Evolutionary conservation across 1,140 invertebrate species (phyloP).

Genomic region (Drosophila bocki): DNA sequence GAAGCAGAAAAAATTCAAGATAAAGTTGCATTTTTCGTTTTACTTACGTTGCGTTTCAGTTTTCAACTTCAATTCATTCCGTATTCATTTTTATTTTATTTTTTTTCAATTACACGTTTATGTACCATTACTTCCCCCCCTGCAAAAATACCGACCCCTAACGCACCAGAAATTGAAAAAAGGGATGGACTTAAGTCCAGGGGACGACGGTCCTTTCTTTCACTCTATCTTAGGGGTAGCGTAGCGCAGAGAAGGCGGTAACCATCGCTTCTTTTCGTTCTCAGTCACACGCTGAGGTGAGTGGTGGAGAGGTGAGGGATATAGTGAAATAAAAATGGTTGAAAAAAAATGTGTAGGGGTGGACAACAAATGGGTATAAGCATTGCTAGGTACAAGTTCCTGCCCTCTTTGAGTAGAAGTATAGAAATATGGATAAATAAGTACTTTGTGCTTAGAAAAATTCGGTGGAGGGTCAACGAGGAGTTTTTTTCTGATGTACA

Average conservation of each 20-base stretch:
- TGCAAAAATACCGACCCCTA: conserved; percentile 36
- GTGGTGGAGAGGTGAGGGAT: conserved; percentile 41
- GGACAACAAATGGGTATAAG: conserved; percentile 26
- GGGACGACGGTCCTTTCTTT: conserved; percentile 30
- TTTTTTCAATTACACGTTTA: conserved; percentile 4
- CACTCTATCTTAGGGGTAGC: conserved; percentile 51
- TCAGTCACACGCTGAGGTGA: conserved; percentile 27
- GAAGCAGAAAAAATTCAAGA: neutral
- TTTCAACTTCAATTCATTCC: conserved; percentile 6
- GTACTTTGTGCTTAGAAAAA: neutral
- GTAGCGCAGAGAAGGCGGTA: conserved; percentile 30
- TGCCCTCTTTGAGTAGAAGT: conserved; percentile 2
- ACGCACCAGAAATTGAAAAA: conserved; percentile 10
- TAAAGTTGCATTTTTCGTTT: conserved; percentile 27
- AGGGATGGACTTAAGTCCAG: conserved; percentile 41
- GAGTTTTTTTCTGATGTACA: neutral
- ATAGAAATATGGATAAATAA: neutral
- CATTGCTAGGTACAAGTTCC: conserved; percentile 16
- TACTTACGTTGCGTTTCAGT: conserved; percentile 19
- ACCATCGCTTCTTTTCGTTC: conserved; percentile 38
- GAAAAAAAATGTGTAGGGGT: conserved; percentile 62
- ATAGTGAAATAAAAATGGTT: conserved; percentile 55
- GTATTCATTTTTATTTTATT: conserved; percentile 8
- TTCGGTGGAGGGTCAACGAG: neutral
- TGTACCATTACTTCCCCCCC: conserved; percentile 9